Evolutionary conservation across 2,888 invertebrate genomes (phyloP), one percentile per base, ranked within the genome.

Genomic region (Conchocele bisecta): DNA sequence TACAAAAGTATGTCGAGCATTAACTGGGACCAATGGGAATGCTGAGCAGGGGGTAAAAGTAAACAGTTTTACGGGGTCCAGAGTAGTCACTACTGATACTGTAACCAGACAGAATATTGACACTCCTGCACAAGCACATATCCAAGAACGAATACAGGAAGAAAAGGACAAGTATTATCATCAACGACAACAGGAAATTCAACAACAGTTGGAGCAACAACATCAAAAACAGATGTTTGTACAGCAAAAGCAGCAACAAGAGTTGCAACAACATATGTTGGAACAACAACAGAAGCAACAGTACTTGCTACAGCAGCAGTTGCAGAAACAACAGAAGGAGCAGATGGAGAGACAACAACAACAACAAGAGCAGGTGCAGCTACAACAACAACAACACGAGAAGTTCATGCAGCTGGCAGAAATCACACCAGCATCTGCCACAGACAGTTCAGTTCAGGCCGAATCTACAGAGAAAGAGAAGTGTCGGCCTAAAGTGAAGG

Each of bases 401-500:
- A 17, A 61, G 61, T 17, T 20, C 28, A 56, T 56, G 41, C 39
- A 39, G 9, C 24, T 20, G 20, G 41, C n/a, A 41, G 4, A 17
- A 41, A 22, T 20, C 17, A 41, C n/a, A 17, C 41, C 53, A 53
- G 57, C 51, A 13, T 20, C 42, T 24, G 33, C 28, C 1, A 44
- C 29, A 1, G 44, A 46, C 6, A 42, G 28, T 13, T 7, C 31
- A n/a, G 17, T 31, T 20, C 42, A 35, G 17, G 65, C 71, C 31
- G 66, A 58, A n/a, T n/a, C n/a, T n/a, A n/a, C n/a, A n/a, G n/a
- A n/a, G 9, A 71, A 65, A 29, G 79, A 73, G 37, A 70, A 70
- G 41, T 51, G 51, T 7, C 51, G 84, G 20, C 84, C 84, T 26
- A 83, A 81, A 48, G 81, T 79, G 28, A 78, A 84, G 50, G 86